Base-by-base conservation (phyloP, 2,113 vertebrate species). In the Xyliphius kryptos region DNA sequence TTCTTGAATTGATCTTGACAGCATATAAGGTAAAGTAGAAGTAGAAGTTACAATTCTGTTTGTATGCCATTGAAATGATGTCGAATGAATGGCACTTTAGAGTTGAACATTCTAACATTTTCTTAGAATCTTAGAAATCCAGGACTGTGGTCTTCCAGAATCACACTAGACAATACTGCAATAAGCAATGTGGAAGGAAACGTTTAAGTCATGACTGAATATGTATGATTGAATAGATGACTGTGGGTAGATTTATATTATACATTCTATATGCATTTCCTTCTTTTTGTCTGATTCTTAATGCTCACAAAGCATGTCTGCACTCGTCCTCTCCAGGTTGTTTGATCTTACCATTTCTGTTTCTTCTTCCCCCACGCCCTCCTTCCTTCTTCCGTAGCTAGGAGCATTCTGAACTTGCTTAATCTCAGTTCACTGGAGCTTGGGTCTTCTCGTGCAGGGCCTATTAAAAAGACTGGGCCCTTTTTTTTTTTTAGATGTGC, bases 11-110 rank as follows among this genome's bases (percentile, higher is more conserved):
- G 72, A 99, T 98, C 72, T 81, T 97, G 74, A 86, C 88, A 2
- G 93, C 96, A 1, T 99, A 99, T 73, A 92, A 98, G 83, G 96
- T 95, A 63, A 40, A 9, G 58, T n/a, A n/a, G n/a, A n/a, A n/a
- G n/a, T n/a, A n/a, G n/a, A n/a, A n/a, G n/a, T n/a, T n/a, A n/a
- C n/a, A n/a, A n/a, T n/a, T n/a, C n/a, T n/a, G n/a, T n/a, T n/a
- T n/a, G n/a, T n/a, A n/a, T n/a, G n/a, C n/a, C n/a, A n/a, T n/a
- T n/a, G n/a, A n/a, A n/a, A n/a, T n/a, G n/a, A n/a, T n/a, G n/a
- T n/a, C n/a, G n/a, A n/a, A n/a, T n/a, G n/a, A n/a, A n/a, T n/a
- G n/a, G n/a, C n/a, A n/a, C n/a, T n/a, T n/a, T n/a, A n/a, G n/a
- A n/a, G n/a, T n/a, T n/a, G n/a, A n/a, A n/a, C n/a, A n/a, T n/a